These are phyloP conservation scores for Diceros bicornis DNA, from an alignment of 2,797 vertebrate species.

Conservation along the genomic window DNA sequence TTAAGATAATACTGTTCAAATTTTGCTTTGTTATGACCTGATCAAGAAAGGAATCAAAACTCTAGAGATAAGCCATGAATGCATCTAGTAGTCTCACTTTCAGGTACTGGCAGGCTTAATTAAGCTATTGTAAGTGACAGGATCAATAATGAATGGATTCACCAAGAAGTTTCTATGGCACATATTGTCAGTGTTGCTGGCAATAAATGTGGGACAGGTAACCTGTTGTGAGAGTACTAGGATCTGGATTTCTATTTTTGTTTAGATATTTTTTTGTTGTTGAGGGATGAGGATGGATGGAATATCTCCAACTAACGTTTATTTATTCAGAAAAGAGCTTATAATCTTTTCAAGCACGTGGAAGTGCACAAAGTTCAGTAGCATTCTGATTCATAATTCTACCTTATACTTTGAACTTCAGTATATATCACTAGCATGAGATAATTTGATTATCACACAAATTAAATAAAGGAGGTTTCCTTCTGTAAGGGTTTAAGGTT, in stretches of 20 bases:
- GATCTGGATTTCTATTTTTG: conserved; percentile 1
- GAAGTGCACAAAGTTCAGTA: neutral
- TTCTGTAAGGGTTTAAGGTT: neutral
- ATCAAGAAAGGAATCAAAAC: neutral
- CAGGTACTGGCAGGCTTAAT: neutral
- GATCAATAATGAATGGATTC: neutral
- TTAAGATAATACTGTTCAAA: neutral
- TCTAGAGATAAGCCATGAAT: neutral
- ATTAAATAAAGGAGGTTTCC: neutral
- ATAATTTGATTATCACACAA: neutral
- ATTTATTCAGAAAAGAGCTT: neutral
- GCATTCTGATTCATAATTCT: neutral
- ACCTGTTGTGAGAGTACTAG: neutral
- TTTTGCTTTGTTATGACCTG: conserved; percentile 1
- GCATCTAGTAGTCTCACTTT: neutral
- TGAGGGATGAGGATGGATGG: neutral
- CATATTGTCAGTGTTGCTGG: neutral
- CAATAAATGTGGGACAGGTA: neutral
- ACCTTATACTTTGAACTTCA: neutral
- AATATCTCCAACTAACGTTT: neutral
- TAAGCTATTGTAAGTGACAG: neutral
- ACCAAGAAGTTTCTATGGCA: neutral
- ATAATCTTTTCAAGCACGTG: neutral
- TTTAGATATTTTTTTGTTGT: neutral
- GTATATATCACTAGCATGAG: neutral